phyloP scores from a whole-genome alignment of 2,113 vertebrate genomes.

The Cercocebus atys region DNA sequence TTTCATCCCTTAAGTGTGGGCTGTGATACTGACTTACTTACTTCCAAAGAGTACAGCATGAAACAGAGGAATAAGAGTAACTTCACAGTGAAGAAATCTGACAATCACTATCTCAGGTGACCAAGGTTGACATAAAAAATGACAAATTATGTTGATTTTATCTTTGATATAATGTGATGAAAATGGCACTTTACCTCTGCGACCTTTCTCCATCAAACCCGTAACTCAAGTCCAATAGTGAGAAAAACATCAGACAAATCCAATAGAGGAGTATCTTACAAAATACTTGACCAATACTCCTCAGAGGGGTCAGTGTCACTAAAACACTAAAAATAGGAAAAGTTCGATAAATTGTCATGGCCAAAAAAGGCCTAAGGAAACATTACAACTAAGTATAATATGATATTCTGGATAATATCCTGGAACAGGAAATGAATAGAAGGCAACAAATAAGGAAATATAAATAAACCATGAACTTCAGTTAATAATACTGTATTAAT shows the following conservation, averaged over 20 bases:
- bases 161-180: not conserved
- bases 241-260: not conserved
- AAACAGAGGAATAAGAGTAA: not conserved
- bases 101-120: not conserved
- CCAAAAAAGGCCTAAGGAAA: not conserved
- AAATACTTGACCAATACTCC: not conserved
- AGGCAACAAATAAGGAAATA: not conserved
- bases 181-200: not conserved
- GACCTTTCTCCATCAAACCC: not conserved
- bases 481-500: not conserved
- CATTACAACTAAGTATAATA: not conserved
- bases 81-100: not conserved
- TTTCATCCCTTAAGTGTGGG: not conserved
- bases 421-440: not conserved
- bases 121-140: not conserved
- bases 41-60: not conserved
- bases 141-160: not conserved
- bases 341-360: not conserved
- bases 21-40: not conserved
- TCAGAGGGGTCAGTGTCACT: not conserved
- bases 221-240: not conserved
- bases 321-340: not conserved
- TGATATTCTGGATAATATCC: not conserved
- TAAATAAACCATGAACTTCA: not conserved
- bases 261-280: not conserved